These are phyloP conservation scores for Enteromius viviparus DNA, from an alignment of 2,797 vertebrate genomes.

Conservation along the genomic window DNA sequence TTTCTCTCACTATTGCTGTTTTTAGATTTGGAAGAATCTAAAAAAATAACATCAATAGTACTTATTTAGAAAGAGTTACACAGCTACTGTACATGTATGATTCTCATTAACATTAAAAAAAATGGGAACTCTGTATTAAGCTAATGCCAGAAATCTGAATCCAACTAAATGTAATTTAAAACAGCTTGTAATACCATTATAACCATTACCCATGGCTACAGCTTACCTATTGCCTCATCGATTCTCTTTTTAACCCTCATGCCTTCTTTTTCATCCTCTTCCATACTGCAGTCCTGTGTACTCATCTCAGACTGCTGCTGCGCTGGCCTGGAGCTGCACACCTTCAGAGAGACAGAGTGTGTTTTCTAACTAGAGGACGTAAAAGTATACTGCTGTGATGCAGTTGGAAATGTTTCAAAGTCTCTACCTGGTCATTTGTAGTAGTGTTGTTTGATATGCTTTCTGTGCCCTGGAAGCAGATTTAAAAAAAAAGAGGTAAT, in stretches of 20 bases:
- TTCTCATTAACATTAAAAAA: background rate
- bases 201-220: conserved; percentile 24
- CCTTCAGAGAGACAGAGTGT: conserved; percentile 31
- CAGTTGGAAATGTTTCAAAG: conserved; percentile 1
- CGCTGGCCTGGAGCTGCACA: conserved; percentile 29
- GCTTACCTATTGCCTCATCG: conserved; percentile 56
- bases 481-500: background rate
- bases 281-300: conserved; percentile 39
- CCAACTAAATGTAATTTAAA: conserved; percentile 42
- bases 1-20: conserved; percentile 86
- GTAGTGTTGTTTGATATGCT: conserved; percentile 52
- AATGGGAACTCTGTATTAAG: conserved; percentile 2
- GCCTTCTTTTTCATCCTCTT: conserved; percentile 30
- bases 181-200: conserved; percentile 36
- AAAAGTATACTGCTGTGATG: background rate
- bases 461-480: conserved; percentile 47
- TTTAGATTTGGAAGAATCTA: conserved; percentile 88
- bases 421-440: conserved; percentile 51
- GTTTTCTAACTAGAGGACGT: background rate
- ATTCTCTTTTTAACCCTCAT: conserved; percentile 37
- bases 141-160: conserved; percentile 61
- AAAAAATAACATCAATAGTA: conserved; percentile 51
- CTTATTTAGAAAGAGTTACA: background rate
- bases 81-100: background rate
- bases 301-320: conserved; percentile 43